Base-by-base conservation (phyloP, 2,888 invertebrate genomes). In the Odontothrips loti region DNA sequence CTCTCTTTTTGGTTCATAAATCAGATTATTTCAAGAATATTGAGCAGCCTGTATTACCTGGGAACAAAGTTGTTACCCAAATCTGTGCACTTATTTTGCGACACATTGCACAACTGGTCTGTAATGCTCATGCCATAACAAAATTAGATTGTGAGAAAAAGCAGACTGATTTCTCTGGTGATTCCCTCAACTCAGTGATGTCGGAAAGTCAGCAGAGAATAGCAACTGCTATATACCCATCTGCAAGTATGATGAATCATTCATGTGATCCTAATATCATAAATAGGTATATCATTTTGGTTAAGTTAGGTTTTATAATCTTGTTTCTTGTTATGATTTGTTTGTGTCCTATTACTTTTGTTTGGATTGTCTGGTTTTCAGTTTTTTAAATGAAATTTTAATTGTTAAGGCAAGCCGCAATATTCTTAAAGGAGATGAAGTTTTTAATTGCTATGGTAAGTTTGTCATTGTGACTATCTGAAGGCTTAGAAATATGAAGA, bases 171-270 rank as follows among this genome's bases (percentile, higher is more conserved):
- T 82, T 84, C 80, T 79, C 82, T 9, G 47, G 12, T 12, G 23
- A 47, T 78, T 27, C 23, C 27, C 12, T 12, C 12, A 75, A 75
- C 23, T 9, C 68, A 23, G 29, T 47, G 47, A 82, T 83, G 43
- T 83, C 84, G n/a, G 86, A 86, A 81, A 83, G 80, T 51, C 89
- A 90, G 83, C 86, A 86, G n/a, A 89, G 90, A 84, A 87, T 91
- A 80, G 96, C 95, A 0, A 93, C 95, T 2, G 96, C 93, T 0
- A 94, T 97, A 85, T 96, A 94, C 86, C 95, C 96, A 0, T 92
- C 95, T 0, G 92, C 95, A 0, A 95, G 96, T 85, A 92, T 97
- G 88, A 94, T 97, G 92, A 98, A 98, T 87, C 98, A 98, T 88
- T 94, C 96, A 0, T 98, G 98, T 86, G 92, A 94, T 83, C 93